A percentile compares a stretch with the other conserved stretches of the same genome.
phyloP scores from a whole-genome alignment of 2,888 invertebrate genomes.

The Pasiphila rectangulata region DNA sequence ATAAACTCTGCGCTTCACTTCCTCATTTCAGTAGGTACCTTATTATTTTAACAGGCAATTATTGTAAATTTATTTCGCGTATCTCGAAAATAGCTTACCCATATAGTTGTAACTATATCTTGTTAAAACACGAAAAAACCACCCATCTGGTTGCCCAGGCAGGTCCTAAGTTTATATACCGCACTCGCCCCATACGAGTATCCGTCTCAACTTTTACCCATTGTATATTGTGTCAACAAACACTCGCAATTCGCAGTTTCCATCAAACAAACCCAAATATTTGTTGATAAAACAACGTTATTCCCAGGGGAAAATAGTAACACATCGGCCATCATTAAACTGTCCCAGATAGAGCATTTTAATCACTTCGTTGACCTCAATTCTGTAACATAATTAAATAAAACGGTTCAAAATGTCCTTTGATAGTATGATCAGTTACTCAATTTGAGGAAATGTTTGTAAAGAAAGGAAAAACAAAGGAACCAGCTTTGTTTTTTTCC shows the following conservation, averaged over 20 bases:
- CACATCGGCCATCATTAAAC: constrained; percentile 30
- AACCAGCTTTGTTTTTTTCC: too few species aligned
- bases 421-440: constrained; percentile 31
- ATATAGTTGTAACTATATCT: too few species aligned
- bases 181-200: too few species aligned
- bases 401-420: constrained; percentile 28
- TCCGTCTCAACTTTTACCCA: too few species aligned
- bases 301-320: constrained; percentile 13
- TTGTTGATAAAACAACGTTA: constrained; percentile 16
- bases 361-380: constrained; percentile 38
- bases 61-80: too few species aligned
- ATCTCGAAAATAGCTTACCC: too few species aligned
- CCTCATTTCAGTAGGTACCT: too few species aligned
- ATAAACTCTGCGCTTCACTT: too few species aligned
- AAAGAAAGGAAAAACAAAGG: neutral
- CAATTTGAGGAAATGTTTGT: constrained; percentile 12
- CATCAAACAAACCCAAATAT: constrained; percentile 12
- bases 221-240: neutral
- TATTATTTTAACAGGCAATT: too few species aligned
- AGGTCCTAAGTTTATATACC: too few species aligned
- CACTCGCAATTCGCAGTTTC: constrained; percentile 6
- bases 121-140: too few species aligned
- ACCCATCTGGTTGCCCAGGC: too few species aligned
- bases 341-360: constrained; percentile 42
- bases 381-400: constrained; percentile 39